Base-by-base conservation (phyloP, 1,140 invertebrate species). In the Teleogryllus occipitalis region DNA sequence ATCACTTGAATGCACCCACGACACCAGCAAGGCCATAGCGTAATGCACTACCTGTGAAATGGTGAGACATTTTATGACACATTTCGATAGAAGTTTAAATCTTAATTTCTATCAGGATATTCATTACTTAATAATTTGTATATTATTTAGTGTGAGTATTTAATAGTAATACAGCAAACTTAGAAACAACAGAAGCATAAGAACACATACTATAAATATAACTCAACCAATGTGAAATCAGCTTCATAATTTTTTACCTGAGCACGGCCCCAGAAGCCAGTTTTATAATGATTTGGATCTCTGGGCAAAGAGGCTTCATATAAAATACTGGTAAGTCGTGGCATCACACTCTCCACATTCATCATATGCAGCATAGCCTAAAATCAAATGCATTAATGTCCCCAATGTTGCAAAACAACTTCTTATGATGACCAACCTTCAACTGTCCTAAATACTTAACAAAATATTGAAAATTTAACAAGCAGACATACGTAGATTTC, bases 181-280 rank as follows among this genome's bases (percentile, higher is more conserved):
- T n/a, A n/a, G n/a, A n/a, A n/a, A n/a, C n/a, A n/a, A n/a, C n/a
- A n/a, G n/a, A n/a, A n/a, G n/a, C n/a, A n/a, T n/a, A n/a, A n/a
- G n/a, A n/a, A 39, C 27, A 39, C 27, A 39, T 39, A 39, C n/a
- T 39, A 39, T 39, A 39, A 39, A 39, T 39, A 39, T 2, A n/a
- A n/a, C n/a, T n/a, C n/a, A n/a, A n/a, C n/a, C n/a, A n/a, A n/a
- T n/a, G n/a, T n/a, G n/a, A 39, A 39, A 39, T 39, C 27, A 39
- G 27, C 27, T 2, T 39, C 27, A 39, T 39, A 39, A 39, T 39
- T 39, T 77, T n/a, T 87, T 77, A 94, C 92, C 85, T 95, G 94
- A 2, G 95, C 93, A 80, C 95, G 87, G 8, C 95, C 94, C 90
- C 94, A 96, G 81, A 96, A 92, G 12, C 95, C 94, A 79, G 95